Evolutionary conservation across 1,140 invertebrate species (phyloP).

Genomic region (Macrocentrus cingulum): DNA sequence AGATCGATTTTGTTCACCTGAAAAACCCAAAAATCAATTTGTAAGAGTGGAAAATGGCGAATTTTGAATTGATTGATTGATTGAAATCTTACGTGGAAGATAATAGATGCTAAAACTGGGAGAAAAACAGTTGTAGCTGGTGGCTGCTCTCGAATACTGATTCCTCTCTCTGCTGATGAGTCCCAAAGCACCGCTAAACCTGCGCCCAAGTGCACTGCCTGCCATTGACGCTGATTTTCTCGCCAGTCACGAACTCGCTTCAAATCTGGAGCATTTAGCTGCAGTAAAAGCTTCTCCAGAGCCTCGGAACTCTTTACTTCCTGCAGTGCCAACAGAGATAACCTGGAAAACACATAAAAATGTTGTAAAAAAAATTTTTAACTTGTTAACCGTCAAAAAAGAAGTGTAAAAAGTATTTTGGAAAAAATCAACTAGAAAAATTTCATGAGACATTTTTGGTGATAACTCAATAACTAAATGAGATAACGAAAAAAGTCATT

Average conservation of each 20-base stretch:
- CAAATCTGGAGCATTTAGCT: constrained; percentile 70
- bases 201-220: constrained; percentile 41
- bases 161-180: constrained; percentile 23
- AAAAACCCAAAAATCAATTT: constrained; percentile 13
- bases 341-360: constrained; percentile 54
- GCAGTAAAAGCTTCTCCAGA: constrained; percentile 71
- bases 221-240: constrained; percentile 67
- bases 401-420: too few species aligned
- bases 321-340: constrained; percentile 74
- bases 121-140: constrained; percentile 30
- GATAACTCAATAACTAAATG: too few species aligned
- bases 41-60: neutral
- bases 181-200: constrained; percentile 36
- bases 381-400: too few species aligned
- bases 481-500: too few species aligned
- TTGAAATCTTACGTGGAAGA: constrained; percentile 31
- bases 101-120: constrained; percentile 30
- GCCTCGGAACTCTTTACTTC: constrained; percentile 68
- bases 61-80: neutral
- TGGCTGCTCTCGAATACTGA: constrained; percentile 30
- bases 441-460: too few species aligned
- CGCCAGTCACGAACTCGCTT: constrained; percentile 68
- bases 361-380: too few species aligned
- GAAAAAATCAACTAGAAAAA: too few species aligned
- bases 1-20: constrained; percentile 32